Evolutionary conservation across 2,797 vertebrate species (phyloP), one percentile per base, ranked within the genome.

Genomic region (Rachycentron canadum): DNA sequence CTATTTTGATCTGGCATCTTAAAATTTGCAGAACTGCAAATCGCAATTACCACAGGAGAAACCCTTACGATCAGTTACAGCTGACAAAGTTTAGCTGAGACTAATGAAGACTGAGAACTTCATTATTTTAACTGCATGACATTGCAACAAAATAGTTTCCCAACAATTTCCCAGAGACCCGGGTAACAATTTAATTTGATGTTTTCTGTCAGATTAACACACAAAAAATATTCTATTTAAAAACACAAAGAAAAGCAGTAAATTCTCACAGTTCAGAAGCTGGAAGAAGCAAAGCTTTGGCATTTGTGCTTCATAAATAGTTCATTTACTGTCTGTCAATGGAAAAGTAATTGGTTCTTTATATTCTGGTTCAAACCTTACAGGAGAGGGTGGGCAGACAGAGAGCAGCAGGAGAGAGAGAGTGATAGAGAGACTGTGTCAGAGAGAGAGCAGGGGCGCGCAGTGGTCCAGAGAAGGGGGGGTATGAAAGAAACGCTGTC

Each of bases 401-500:
- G 21, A 40, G 23, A 32, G 23, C 11, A n/a, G 23, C 47, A 79
- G 49, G 23, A 45, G 26, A 41, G 30, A 61, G n/a, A 43, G 21
- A 58, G 13, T n/a, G 53, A 50, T 0, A 40, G 30, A 50, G 17
- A 32, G 59, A 53, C 45, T 8, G 41, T 69, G 43, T 78, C 55
- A 75, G 52, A 62, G 58, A 40, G 41, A 41, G 47, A 68, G 55
- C 58, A 7, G 28, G 69, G 40, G 23, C 10, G 30, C 1, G 11
- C 52, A 72, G 75, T 34, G 3, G 55, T 64, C 77, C 77, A 71
- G 77, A 82, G 77, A 65, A 61, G 73, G 53, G 64, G 61, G 74
- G 78, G 67, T 76, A 80, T 81, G 69, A 89, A 70, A 87, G 86
- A 94, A 94, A 85, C 74, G 90, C 92, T 92, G 91, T 88, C 85